phyloP scores from a whole-genome alignment of 2,797 vertebrate species.

The Falco columbarius region DNA sequence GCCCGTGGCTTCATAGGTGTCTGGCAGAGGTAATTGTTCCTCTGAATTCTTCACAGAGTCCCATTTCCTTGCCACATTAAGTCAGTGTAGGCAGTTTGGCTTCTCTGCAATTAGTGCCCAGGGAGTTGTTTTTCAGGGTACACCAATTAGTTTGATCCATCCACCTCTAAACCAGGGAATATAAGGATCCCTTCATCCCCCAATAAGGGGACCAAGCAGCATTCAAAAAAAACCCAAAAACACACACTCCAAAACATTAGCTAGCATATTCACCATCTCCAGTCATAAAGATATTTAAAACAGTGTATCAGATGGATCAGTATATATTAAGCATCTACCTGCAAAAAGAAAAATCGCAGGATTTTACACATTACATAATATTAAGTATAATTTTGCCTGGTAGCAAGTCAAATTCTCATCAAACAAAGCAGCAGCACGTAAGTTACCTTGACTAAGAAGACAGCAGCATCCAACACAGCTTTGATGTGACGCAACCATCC shows the following conservation, averaged over 20 bases:
- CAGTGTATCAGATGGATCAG: background rate
- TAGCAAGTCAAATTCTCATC: background rate
- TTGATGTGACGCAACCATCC: slow-evolving; percentile 97
- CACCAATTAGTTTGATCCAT: background rate
- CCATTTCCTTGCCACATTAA: background rate
- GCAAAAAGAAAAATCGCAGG: background rate
- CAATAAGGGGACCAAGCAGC: background rate
- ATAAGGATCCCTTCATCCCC: background rate
- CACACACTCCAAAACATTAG: background rate
- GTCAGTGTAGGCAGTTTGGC: background rate
- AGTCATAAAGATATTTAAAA: background rate
- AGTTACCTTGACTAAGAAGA: slow-evolving; percentile 90
- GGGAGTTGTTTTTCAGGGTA: background rate
- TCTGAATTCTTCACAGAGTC: background rate
- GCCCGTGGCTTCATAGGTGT: background rate
- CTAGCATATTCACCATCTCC: background rate
- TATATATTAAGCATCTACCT: background rate
- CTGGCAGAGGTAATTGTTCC: background rate
- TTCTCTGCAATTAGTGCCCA: background rate
- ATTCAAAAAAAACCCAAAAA: background rate
- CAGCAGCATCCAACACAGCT: slow-evolving; percentile 91
- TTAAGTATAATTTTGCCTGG: background rate
- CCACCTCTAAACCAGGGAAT: background rate
- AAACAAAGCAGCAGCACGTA: background rate
- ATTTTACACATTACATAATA: background rate